These are phyloP conservation scores for Drosophila sechellia DNA, from an alignment of 1,140 invertebrate species.

Conservation along the genomic window DNA sequence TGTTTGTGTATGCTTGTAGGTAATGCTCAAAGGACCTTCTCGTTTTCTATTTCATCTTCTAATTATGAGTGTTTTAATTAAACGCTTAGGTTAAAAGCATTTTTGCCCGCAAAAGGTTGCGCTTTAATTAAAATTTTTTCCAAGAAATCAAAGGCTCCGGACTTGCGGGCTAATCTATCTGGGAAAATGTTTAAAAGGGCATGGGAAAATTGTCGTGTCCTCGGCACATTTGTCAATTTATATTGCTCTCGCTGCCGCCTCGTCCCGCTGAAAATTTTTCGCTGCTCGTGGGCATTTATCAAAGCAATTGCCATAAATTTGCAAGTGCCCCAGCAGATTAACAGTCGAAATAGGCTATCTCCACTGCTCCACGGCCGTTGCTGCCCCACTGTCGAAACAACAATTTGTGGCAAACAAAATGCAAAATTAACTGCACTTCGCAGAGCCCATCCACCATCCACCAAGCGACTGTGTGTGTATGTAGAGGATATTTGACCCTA, in stretches of 20 bases:
- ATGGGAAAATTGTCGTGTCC: slow-evolving; percentile 41
- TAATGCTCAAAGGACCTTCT: slow-evolving; percentile 33
- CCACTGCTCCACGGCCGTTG: neutral
- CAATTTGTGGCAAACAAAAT: slow-evolving; percentile 69
- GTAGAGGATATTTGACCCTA: slow-evolving; percentile 42
- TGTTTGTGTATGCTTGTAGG: slow-evolving; percentile 8
- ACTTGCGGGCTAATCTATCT: slow-evolving; percentile 21
- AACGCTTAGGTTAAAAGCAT: slow-evolving; percentile 43
- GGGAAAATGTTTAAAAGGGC: neutral
- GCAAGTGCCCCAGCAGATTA: slow-evolving; percentile 69
- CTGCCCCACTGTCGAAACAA: slow-evolving; percentile 16
- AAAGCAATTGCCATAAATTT: slow-evolving; percentile 74
- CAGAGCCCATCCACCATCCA: slow-evolving; percentile 34
- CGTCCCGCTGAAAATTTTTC: slow-evolving; percentile 22
- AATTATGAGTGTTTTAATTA: slow-evolving; percentile 73
- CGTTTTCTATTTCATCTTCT: slow-evolving; percentile 54
- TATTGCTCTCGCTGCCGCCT: slow-evolving; percentile 28
- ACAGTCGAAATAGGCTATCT: slow-evolving; percentile 62
- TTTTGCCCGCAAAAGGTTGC: slow-evolving; percentile 39
- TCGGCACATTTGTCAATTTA: slow-evolving; percentile 63
- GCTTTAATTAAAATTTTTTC: slow-evolving; percentile 68
- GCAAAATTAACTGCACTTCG: slow-evolving; percentile 69
- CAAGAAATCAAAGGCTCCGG: slow-evolving; percentile 28
- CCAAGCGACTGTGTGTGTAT: slow-evolving; percentile 18
- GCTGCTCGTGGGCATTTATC: slow-evolving; percentile 49